These are phyloP conservation scores for Anisognathus igniventris DNA, from an alignment of 2,797 vertebrate species.

Conservation along the genomic window DNA sequence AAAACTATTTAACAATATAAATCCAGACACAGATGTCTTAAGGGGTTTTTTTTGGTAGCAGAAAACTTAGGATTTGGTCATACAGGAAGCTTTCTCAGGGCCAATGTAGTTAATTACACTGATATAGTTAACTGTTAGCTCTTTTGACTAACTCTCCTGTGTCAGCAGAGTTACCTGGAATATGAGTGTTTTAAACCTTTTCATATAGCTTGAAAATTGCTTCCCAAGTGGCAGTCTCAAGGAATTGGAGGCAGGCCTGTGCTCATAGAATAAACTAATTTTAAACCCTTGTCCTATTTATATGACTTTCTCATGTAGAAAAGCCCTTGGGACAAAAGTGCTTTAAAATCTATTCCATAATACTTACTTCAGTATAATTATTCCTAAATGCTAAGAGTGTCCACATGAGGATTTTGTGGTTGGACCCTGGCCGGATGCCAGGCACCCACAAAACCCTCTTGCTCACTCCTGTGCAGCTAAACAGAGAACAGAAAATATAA, in stretches of 20 bases:
- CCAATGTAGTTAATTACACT: background rate
- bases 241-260: background rate
- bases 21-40: background rate
- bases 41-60: background rate
- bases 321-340: background rate
- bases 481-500: background rate
- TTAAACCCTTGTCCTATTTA: background rate
- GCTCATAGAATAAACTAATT: constrained; percentile 1
- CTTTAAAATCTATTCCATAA: background rate
- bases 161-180: background rate
- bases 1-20: background rate
- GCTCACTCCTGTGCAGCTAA: background rate
- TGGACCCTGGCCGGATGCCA: fast-evolving
- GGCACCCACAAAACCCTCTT: background rate
- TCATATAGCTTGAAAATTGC: background rate
- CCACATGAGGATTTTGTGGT: background rate
- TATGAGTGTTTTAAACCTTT: background rate
- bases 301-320: constrained; percentile 6
- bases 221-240: background rate
- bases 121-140: background rate
- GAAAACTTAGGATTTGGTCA: background rate
- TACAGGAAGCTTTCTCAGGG: background rate
- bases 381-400: background rate
- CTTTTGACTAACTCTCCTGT: background rate
- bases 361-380: constrained; percentile 26